These are phyloP conservation scores for Steinernema hermaphroditum DNA, from an alignment of 2,888 invertebrate species.

Conservation along the genomic window DNA sequence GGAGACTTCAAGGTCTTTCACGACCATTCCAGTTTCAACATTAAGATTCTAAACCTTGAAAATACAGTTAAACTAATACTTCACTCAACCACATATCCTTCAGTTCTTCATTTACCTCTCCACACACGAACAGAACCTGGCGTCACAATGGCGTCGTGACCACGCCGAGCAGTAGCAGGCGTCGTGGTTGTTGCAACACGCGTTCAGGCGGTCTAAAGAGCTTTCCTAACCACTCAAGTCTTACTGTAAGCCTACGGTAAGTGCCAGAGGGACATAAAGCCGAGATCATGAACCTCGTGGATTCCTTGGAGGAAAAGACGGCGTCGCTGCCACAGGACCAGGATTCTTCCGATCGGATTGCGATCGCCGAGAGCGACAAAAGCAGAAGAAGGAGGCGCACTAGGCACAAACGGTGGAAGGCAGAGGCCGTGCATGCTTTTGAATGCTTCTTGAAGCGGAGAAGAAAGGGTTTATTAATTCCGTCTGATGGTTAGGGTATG, in stretches of 20 bases:
- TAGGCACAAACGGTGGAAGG: background rate
- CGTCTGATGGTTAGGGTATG: no score
- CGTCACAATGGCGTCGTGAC: background rate
- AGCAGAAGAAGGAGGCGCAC: background rate
- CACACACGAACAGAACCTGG: background rate
- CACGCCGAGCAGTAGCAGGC: background rate
- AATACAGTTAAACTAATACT: no score
- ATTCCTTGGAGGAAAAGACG: background rate
- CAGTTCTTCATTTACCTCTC: background rate
- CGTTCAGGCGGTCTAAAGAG: background rate
- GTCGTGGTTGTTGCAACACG: conserved; percentile 4
- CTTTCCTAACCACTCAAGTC: no score
- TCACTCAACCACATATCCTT: no score
- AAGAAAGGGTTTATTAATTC: background rate
- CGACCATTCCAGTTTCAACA: no score
- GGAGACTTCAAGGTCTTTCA: no score
- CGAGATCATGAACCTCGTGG: background rate
- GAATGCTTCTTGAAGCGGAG: background rate
- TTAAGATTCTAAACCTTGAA: no score
- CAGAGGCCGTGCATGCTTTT: background rate
- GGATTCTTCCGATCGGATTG: background rate
- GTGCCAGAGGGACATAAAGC: background rate
- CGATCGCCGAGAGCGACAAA: background rate
- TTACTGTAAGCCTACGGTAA: background rate
- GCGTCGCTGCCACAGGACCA: background rate